phyloP scores from a whole-genome alignment of 2,888 invertebrate species.

The Pheosia tremula region DNA sequence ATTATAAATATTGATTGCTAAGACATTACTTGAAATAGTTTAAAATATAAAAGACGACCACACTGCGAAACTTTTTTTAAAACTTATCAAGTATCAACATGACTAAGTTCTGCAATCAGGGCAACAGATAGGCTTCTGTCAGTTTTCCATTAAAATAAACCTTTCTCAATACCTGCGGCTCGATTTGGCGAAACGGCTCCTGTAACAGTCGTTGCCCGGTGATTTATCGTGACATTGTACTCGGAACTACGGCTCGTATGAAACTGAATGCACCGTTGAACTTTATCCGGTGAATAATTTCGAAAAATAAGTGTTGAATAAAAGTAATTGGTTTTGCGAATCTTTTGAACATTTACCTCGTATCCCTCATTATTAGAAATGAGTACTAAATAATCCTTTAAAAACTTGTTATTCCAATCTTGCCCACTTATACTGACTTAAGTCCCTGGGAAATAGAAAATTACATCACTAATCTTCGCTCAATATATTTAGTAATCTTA shows the following conservation, averaged over 20 bases:
- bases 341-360: neutral
- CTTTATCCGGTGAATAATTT: slow-evolving; percentile 17
- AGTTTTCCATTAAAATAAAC: slow-evolving; percentile 55
- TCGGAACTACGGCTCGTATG: slow-evolving; percentile 53
- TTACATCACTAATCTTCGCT: neutral
- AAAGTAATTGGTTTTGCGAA: neutral
- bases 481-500: slow-evolving; percentile 7
- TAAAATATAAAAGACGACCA: too few species aligned
- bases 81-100: neutral
- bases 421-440: neutral
- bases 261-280: slow-evolving; percentile 62
- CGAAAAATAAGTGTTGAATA: neutral
- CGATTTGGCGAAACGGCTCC: slow-evolving; percentile 70
- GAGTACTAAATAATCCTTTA: neutral
- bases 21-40: too few species aligned
- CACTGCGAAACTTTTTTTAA: too few species aligned
- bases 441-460: neutral
- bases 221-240: slow-evolving; percentile 70
- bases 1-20: too few species aligned
- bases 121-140: slow-evolving; percentile 5
- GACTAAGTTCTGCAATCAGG: neutral
- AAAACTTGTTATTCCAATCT: neutral
- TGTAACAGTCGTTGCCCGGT: slow-evolving; percentile 56
- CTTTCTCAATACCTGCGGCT: slow-evolving; percentile 59
- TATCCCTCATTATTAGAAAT: too few species aligned